These are phyloP conservation scores for Lysiphlebus fabarum DNA, from an alignment of 1,140 invertebrate genomes.

Conservation along the genomic window DNA sequence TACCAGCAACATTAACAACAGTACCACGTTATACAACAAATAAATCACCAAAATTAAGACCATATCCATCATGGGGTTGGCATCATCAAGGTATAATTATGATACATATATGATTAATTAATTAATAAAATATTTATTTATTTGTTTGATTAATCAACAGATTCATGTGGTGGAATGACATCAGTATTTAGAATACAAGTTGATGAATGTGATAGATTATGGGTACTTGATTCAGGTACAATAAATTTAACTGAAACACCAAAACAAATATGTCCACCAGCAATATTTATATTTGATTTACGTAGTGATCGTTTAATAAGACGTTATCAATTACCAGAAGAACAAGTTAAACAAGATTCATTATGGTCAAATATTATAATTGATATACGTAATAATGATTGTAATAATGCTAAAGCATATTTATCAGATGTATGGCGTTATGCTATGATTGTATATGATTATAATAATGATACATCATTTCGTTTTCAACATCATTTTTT, in stretches of 20 bases:
- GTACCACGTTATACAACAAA: constrained; percentile 57
- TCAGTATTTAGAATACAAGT: constrained; percentile 75
- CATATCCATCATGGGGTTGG: constrained; percentile 73
- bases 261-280: constrained; percentile 68
- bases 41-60: constrained; percentile 62
- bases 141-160: no score
- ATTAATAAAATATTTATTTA: no score
- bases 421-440: constrained; percentile 75
- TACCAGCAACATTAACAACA: constrained; percentile 67
- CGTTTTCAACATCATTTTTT: constrained; percentile 71
- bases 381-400: constrained; percentile 63
- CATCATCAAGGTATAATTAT: constrained; percentile 59
- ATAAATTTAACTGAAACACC: constrained; percentile 68
- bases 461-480: constrained; percentile 66
- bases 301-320: constrained; percentile 62
- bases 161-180: constrained; percentile 63
- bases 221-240: constrained; percentile 76
- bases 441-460: constrained; percentile 67
- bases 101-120: no score
- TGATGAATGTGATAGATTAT: constrained; percentile 68
- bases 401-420: constrained; percentile 67
- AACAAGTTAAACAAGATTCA: constrained; percentile 68
- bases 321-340: constrained; percentile 62
- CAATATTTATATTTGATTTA: constrained; percentile 72
- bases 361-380: constrained; percentile 72